Conservation (phyloP, 2,888 invertebrate genomes). For the Pollenia amentaria region DNA sequence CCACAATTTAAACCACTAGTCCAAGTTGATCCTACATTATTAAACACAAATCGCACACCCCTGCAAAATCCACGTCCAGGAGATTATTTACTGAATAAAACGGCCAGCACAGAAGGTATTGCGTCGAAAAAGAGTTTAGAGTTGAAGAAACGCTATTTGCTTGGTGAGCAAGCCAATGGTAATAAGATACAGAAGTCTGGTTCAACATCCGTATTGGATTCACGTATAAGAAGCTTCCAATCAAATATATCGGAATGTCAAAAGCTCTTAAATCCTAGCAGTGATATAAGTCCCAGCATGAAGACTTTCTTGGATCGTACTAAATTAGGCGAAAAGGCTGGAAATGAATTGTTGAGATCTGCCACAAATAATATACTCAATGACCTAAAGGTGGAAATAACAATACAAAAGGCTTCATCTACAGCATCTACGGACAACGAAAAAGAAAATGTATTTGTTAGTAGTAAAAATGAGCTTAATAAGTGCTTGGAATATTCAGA, state of each 20-base stretch:
- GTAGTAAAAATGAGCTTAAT: conserved; percentile 83
- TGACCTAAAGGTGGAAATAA: conserved; percentile 81
- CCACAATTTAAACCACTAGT: conserved; percentile 84
- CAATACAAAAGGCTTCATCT: conserved; percentile 81
- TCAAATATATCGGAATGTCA: conserved; percentile 95
- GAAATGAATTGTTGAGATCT: conserved; percentile 79
- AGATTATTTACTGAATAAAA: conserved; percentile 92
- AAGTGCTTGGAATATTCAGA: conserved; percentile 84
- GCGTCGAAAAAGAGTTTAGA: conserved; percentile 94
- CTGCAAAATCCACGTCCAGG: conserved; percentile 87
- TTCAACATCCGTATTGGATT: conserved; percentile 93
- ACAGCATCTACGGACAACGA: conserved; percentile 82
- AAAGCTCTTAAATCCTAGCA: conserved; percentile 92
- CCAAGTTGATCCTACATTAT: conserved; percentile 84
- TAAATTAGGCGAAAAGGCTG: conserved; percentile 79
- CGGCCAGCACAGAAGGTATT: conserved; percentile 94
- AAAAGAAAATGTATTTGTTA: conserved; percentile 84
- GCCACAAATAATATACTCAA: conserved; percentile 81
- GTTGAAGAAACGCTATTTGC: conserved; percentile 92
- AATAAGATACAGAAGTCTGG: conserved; percentile 92
- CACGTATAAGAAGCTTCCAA: conserved; percentile 92
- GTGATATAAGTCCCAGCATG: conserved; percentile 89
- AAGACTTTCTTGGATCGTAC: conserved; percentile 87
- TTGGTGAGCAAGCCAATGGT: conserved; percentile 89
- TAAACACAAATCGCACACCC: conserved; percentile 83